These are phyloP conservation scores for Sus cebifrons DNA, from an alignment of 2,797 vertebrate genomes.

Conservation along the genomic window DNA sequence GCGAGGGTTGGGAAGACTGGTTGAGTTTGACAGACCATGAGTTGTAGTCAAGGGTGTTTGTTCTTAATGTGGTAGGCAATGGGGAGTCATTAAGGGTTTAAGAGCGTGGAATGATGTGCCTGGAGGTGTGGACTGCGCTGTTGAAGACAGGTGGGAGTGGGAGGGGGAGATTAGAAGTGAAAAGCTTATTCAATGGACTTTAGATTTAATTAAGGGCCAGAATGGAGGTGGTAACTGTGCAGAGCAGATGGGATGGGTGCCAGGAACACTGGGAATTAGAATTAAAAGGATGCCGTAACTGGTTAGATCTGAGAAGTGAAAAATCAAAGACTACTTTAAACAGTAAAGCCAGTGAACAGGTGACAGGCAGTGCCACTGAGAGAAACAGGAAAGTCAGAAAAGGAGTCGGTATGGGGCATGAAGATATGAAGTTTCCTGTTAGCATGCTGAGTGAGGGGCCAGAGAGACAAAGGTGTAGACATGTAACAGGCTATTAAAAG, in stretches of 20 bases:
- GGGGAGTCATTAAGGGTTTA: neutral
- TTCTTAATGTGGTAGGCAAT: neutral
- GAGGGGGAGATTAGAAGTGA: neutral
- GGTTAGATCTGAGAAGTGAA: neutral
- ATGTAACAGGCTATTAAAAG: neutral
- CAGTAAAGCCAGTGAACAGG: neutral
- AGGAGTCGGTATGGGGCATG: neutral
- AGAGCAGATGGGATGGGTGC: neutral
- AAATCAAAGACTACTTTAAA: neutral
- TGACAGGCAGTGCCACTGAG: neutral
- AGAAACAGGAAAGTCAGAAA: neutral
- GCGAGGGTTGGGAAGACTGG: neutral
- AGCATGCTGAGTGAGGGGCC: neutral
- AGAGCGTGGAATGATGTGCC: neutral
- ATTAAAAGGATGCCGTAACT: neutral
- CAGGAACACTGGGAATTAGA: neutral
- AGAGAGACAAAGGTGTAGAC: neutral
- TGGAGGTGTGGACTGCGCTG: neutral
- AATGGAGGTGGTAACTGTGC: neutral
- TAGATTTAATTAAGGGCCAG: slow-evolving; percentile 53
- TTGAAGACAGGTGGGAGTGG: neutral
- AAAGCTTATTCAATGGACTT: neutral
- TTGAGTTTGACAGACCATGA: neutral
- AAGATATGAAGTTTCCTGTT: neutral
- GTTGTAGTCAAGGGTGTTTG: neutral